phyloP scores from a whole-genome alignment of 2,888 invertebrate genomes.

The Andrena bicolor region DNA sequence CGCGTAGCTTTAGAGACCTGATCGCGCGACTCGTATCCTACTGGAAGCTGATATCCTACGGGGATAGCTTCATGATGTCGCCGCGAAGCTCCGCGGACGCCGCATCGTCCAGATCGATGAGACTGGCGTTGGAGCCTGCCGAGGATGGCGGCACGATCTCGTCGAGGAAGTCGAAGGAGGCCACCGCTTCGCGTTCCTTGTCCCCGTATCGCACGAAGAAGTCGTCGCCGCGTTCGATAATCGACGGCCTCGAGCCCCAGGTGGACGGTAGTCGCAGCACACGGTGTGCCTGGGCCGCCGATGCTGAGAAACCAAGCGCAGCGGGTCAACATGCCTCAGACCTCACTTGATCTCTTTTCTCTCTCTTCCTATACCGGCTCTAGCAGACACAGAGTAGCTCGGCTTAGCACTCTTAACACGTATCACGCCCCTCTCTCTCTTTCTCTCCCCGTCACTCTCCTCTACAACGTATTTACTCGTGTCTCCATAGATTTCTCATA shows the following conservation, averaged over 20 bases:
- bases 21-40: background rate
- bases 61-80: conserved; percentile 79
- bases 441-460: conserved; percentile 51
- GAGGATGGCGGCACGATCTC: conserved; percentile 84
- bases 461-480: conserved; percentile 34
- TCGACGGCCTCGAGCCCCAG: conserved; percentile 88
- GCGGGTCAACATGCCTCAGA: conserved; percentile 81
- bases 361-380: conserved; percentile 77
- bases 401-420: conserved; percentile 80
- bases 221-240: conserved; percentile 91
- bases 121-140: conserved; percentile 66
- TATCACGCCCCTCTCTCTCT: conserved; percentile 65
- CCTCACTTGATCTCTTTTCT: conserved; percentile 77
- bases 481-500: conserved; percentile 18
- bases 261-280: conserved; percentile 82
- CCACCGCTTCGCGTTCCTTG: conserved; percentile 91
- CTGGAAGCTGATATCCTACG: conserved; percentile 58
- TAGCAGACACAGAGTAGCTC: conserved; percentile 82
- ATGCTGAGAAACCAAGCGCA: conserved; percentile 82
- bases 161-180: conserved; percentile 93
- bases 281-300: conserved; percentile 84
- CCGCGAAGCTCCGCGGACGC: conserved; percentile 67
- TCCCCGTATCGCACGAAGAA: conserved; percentile 93
- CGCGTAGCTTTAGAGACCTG: conserved; percentile 2
- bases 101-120: conserved; percentile 69